Conservation (phyloP, 2,113 vertebrate genomes). For the Upupa epops region DNA sequence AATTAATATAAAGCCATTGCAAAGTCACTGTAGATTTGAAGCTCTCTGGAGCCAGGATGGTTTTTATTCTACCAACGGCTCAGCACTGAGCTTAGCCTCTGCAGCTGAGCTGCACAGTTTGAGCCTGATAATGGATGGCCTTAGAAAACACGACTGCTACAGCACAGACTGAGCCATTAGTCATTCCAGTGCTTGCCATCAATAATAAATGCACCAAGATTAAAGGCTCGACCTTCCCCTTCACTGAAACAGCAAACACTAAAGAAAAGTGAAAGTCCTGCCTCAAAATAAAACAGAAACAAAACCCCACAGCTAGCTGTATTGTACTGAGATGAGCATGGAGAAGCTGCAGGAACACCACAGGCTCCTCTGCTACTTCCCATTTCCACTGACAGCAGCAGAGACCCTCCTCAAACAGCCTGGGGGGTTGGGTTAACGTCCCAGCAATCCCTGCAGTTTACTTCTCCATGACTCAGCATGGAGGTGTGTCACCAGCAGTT, state of each 20-base stretch:
- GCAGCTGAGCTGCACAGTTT: rapidly evolving
- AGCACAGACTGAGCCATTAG: not conserved
- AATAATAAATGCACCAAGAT: not conserved
- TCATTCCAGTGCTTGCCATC: not conserved
- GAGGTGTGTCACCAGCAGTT: not conserved
- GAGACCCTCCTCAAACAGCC: not conserved
- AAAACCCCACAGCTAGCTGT: not conserved
- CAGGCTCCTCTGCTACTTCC: not conserved
- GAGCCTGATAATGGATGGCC: not conserved
- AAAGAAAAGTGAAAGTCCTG: not conserved
- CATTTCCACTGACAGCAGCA: not conserved
- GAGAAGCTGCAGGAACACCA: not conserved
- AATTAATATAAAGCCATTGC: not conserved
- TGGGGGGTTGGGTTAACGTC: not conserved
- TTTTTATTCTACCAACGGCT: not conserved
- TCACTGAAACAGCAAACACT: not conserved
- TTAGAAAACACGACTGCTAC: not conserved
- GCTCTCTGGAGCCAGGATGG: not conserved
- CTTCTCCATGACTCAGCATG: not conserved
- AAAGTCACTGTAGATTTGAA: not conserved
- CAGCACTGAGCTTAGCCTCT: not conserved
- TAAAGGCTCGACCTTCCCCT: not conserved
- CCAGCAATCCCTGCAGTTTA: not conserved
- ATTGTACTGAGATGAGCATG: not conserved
- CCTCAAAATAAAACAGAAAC: not conserved